Percentiles rank a stretch among this genome's conserved stretches.
Conservation (phyloP, 1,140 invertebrate genomes). For the Idris sp. region DNA sequence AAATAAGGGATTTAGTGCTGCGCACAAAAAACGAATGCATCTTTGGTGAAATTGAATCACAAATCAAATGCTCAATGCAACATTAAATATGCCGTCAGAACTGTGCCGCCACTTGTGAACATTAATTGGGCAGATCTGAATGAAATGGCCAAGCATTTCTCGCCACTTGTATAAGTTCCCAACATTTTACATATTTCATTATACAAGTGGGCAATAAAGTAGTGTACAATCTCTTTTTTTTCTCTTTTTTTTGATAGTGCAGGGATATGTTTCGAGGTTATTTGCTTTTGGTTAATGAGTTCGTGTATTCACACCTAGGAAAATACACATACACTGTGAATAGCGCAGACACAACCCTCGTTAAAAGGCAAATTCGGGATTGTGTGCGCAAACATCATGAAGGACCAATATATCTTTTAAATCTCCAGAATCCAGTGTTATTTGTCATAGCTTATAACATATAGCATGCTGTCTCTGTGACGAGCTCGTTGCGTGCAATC, state of each 20-base stretch:
- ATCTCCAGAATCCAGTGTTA: conserved; percentile 40
- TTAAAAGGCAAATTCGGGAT: conserved; percentile 7
- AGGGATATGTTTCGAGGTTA: conserved; percentile 9
- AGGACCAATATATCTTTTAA: conserved; percentile 44
- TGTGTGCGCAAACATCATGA: conserved; percentile 25
- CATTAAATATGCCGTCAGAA: conserved; percentile 35
- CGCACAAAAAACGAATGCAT: conserved; percentile 17
- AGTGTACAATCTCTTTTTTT: no score
- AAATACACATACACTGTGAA: conserved; percentile 19
- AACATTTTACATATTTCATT: conserved; percentile 29
- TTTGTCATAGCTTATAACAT: conserved; percentile 33
- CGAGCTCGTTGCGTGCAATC: conserved; percentile 31
- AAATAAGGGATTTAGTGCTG: conserved; percentile 29
- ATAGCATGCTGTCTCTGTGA: conserved; percentile 34
- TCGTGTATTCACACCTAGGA: conserved; percentile 15
- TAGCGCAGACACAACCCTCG: conserved; percentile 13
- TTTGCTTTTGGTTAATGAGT: conserved; percentile 21
- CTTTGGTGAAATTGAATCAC: conserved; percentile 17
- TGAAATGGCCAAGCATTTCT: conserved; percentile 14
- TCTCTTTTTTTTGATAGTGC: conserved; percentile 11
- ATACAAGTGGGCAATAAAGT: conserved; percentile 16
- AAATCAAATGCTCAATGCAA: conserved; percentile 28
- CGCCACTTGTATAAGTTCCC: conserved; percentile 17
- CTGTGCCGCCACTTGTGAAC: conserved; percentile 24
- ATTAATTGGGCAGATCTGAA: conserved; percentile 36